Percentiles rank a stretch among this genome's conserved stretches.
phyloP scores from a whole-genome alignment of 2,797 vertebrate species.

The Acropternis orthonyx region DNA sequence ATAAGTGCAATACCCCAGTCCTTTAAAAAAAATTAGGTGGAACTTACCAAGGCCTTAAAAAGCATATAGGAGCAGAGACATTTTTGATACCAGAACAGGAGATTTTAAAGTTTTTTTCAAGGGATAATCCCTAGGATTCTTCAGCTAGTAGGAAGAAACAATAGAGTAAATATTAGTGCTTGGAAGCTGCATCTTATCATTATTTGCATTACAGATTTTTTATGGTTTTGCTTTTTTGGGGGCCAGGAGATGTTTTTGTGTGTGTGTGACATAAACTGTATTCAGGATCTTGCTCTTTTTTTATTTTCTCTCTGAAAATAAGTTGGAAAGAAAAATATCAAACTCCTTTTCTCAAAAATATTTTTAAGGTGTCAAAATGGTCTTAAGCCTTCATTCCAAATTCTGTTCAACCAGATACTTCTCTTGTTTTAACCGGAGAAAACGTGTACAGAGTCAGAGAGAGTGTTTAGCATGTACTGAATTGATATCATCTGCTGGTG shows the following conservation, averaged over 20 bases:
- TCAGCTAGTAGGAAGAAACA: background rate
- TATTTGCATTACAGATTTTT: background rate
- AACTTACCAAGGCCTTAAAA: background rate
- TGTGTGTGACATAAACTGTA: background rate
- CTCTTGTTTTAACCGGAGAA: background rate
- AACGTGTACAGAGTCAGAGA: background rate
- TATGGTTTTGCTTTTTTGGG: background rate
- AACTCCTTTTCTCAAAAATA: background rate
- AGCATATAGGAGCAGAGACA: background rate
- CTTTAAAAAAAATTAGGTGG: background rate
- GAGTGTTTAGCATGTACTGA: background rate
- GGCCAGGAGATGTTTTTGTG: accelerated
- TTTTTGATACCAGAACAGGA: background rate
- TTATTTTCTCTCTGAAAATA: background rate
- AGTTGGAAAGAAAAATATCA: background rate
- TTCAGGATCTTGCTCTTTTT: background rate
- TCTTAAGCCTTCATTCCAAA: background rate
- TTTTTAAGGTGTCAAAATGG: background rate
- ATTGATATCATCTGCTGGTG: background rate
- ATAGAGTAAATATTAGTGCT: background rate
- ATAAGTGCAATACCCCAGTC: background rate
- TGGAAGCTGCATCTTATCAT: background rate
- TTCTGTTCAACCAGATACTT: background rate
- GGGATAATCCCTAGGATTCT: background rate
- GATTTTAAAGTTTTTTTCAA: background rate